phyloP scores from a whole-genome alignment of 2,113 vertebrate genomes.

The Anseranas semipalmata region DNA sequence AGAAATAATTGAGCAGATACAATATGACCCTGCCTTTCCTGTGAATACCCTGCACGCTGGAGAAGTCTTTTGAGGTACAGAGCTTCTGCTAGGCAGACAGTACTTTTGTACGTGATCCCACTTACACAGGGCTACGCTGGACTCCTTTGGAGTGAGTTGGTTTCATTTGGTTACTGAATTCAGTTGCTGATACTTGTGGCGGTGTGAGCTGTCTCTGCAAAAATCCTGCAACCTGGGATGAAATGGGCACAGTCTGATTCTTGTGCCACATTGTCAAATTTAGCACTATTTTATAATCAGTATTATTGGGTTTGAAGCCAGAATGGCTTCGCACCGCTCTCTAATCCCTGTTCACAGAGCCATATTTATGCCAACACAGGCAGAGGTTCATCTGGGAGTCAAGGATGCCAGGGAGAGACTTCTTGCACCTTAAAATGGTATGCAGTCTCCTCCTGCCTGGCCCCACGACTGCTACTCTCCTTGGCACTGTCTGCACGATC shows the following conservation, averaged over 20 bases:
- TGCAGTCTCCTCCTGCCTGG: neutral
- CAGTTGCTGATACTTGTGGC: neutral
- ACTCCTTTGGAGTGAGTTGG: neutral
- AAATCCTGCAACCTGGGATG: neutral
- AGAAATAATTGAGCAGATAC: neutral
- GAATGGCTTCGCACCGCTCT: rapidly evolving
- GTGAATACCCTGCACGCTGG: too few species aligned
- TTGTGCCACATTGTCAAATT: neutral
- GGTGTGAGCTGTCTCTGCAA: neutral
- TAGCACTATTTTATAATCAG: neutral
- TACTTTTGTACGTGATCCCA: rapidly evolving
- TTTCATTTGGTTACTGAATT: neutral
- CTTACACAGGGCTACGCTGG: rapidly evolving
- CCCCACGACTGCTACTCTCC: neutral
- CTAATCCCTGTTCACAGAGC: neutral
- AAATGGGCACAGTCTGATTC: neutral
- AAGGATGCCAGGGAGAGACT: neutral
- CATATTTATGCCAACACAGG: neutral
- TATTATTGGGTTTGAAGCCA: neutral
- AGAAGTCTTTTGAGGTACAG: neutral
- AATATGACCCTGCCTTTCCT: neutral
- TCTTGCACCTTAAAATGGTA: neutral
- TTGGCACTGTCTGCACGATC: rapidly evolving
- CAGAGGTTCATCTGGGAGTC: neutral
- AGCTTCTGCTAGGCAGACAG: neutral